A percentile compares a stretch with the other conserved stretches of the same genome.
phyloP scores from a whole-genome alignment of 2,113 vertebrate species.

The Channa argus region DNA sequence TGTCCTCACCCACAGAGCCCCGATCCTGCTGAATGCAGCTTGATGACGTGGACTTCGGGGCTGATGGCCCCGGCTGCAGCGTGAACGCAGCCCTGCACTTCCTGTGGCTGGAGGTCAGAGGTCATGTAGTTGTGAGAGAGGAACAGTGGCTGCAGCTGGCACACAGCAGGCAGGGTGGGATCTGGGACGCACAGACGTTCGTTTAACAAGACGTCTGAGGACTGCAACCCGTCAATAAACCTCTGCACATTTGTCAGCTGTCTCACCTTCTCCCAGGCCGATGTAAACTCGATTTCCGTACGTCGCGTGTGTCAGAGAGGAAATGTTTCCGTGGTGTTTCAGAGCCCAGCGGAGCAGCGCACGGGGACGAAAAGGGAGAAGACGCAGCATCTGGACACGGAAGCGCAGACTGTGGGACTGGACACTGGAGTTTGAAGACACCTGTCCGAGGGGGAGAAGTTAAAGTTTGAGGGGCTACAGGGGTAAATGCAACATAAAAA shows the following conservation, averaged over 20 bases:
- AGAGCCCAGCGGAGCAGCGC: constrained; percentile 79
- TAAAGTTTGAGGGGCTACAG: no score
- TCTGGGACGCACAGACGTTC: constrained; percentile 58
- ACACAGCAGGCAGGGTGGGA: constrained; percentile 69
- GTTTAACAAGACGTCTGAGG: not conserved
- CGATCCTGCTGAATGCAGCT: constrained; percentile 78
- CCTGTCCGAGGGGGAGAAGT: constrained; percentile 34
- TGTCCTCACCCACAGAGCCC: constrained; percentile 76
- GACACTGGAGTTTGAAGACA: constrained; percentile 74
- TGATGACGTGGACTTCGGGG: constrained; percentile 82
- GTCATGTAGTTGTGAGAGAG: constrained; percentile 80
- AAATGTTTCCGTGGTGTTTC: constrained; percentile 73
- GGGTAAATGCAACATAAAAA: not conserved
- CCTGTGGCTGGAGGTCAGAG: constrained; percentile 80
- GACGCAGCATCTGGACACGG: constrained; percentile 48
- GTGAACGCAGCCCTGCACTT: constrained; percentile 72
- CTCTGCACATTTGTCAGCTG: not conserved
- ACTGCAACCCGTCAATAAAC: no score
- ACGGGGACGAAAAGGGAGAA: constrained; percentile 69
- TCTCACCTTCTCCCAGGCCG: constrained; percentile 81
- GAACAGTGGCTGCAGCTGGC: constrained; percentile 79
- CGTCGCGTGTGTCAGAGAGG: constrained; percentile 78
- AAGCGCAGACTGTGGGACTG: constrained; percentile 46
- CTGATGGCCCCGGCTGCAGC: not conserved
- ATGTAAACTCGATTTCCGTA: constrained; percentile 77